Percentiles rank a stretch among this genome's conserved stretches.
Conservation (phyloP, 2,888 invertebrate species). For the Apamea crenata region DNA sequence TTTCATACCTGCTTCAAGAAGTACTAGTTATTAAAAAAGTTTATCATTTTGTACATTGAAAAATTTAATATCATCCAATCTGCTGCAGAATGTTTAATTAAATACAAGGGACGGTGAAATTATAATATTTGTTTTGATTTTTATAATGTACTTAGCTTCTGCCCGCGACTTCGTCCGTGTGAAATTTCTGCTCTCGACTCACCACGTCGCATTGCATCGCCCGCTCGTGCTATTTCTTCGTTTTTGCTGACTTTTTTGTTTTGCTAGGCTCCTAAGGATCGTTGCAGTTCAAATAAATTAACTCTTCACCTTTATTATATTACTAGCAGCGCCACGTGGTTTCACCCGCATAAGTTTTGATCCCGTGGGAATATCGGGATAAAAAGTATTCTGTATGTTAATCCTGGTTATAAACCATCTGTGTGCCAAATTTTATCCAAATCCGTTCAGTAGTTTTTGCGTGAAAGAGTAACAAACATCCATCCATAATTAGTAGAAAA, state of each 20-base stretch:
- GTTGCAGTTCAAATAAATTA: not conserved
- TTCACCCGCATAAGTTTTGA: no score
- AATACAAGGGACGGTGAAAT: constrained; percentile 25
- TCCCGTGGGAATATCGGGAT: no score
- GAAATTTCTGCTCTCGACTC: not conserved
- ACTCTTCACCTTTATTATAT: no score
- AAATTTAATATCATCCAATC: constrained; percentile 43
- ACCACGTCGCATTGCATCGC: not conserved
- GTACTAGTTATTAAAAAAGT: constrained; percentile 54
- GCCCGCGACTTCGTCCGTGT: no score
- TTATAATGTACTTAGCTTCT: not conserved
- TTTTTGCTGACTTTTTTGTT: not conserved
- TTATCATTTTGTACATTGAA: constrained; percentile 47
- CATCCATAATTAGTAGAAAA: no score
- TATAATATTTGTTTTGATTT: constrained; percentile 18
- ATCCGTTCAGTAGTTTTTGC: no score
- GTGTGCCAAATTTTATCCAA: no score
- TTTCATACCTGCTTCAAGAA: constrained; percentile 7
- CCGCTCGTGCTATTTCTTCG: no score
- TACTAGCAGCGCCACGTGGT: no score
- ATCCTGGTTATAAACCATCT: no score
- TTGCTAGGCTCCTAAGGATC: not conserved
- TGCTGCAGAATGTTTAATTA: constrained; percentile 50
- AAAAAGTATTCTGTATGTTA: no score
- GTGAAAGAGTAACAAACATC: no score